A percentile compares a stretch with the other conserved stretches of the same genome.
Conservation (phyloP, 2,113 vertebrate genomes). For the Mionectes macconnelli region DNA sequence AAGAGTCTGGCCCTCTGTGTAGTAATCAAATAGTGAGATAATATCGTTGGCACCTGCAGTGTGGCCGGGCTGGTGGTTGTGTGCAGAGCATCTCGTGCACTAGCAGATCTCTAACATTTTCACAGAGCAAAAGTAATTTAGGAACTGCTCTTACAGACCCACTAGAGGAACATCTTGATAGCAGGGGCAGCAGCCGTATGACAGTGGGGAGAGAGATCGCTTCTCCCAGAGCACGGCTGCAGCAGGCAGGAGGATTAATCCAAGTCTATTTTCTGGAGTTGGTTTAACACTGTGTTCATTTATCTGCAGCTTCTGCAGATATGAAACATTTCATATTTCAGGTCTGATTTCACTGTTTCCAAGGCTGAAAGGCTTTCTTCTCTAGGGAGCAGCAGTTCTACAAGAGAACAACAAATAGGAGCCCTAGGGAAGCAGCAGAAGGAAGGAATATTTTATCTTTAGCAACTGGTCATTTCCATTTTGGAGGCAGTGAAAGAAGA, state of each 20-base stretch:
- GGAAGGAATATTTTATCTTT: conserved; percentile 65
- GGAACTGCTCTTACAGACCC: not conserved
- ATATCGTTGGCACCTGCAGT: not conserved
- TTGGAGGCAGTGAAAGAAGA: conserved; percentile 38
- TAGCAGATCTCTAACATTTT: not conserved
- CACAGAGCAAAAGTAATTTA: not conserved
- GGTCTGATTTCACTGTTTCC: conserved; percentile 41
- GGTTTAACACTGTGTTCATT: conserved; percentile 51
- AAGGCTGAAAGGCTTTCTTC: conserved; percentile 41
- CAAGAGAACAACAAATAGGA: conserved; percentile 59
- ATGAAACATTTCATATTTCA: conserved; percentile 51
- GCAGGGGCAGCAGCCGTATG: not conserved
- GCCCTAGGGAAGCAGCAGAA: conserved; percentile 24
- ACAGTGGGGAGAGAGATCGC: not conserved
- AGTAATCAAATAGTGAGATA: not conserved
- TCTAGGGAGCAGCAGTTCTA: conserved; percentile 39
- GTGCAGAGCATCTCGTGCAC: not conserved
- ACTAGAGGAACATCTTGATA: not conserved
- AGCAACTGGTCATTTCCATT: conserved; percentile 71
- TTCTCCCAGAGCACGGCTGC: not conserved
- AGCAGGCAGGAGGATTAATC: conserved; percentile 17
- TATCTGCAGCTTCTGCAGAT: conserved; percentile 13
- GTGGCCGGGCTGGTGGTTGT: not conserved
- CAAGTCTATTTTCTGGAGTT: conserved; percentile 41
- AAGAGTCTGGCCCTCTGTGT: not conserved